These are phyloP conservation scores for Monopterus albus DNA, from an alignment of 2,113 vertebrate species.

Conservation along the genomic window DNA sequence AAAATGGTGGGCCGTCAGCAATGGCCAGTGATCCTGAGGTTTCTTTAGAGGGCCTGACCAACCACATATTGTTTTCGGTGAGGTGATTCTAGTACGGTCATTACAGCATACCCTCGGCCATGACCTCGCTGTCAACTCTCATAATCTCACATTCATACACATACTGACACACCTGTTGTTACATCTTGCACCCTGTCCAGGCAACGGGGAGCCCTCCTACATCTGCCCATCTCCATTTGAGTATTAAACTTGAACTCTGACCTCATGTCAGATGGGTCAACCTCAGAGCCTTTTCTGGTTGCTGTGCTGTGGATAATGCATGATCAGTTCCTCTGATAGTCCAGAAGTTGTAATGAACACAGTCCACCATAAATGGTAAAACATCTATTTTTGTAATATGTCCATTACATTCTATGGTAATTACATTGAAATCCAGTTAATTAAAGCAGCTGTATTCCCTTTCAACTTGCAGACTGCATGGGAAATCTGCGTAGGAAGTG, in stretches of 20 bases:
- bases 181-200: slow-evolving; percentile 1
- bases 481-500: slow-evolving; percentile 12
- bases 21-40: slow-evolving; percentile 77
- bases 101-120: slow-evolving; percentile 28
- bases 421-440: slow-evolving; percentile 3
- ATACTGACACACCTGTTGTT: slow-evolving; percentile 39
- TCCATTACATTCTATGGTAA: not conserved
- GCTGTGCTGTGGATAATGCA: slow-evolving; percentile 29
- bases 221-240: slow-evolving; percentile 33
- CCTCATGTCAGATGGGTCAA: slow-evolving; percentile 26
- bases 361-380: not conserved
- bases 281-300: slow-evolving; percentile 17
- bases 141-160: slow-evolving; percentile 22
- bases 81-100: slow-evolving; percentile 40
- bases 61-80: slow-evolving; percentile 60
- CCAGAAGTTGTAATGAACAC: not conserved
- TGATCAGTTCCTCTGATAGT: slow-evolving; percentile 12
- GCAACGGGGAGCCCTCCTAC: slow-evolving; percentile 4
- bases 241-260: slow-evolving; percentile 65
- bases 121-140: slow-evolving; percentile 66
- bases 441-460: slow-evolving; percentile 4
- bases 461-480: slow-evolving; percentile 11
- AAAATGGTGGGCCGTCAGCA: slow-evolving; percentile 45
- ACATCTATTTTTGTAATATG: not conserved
- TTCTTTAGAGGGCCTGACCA: slow-evolving; percentile 58